Base-by-base conservation (phyloP, 2,888 invertebrate genomes). In the Perizoma flavofasciatum region DNA sequence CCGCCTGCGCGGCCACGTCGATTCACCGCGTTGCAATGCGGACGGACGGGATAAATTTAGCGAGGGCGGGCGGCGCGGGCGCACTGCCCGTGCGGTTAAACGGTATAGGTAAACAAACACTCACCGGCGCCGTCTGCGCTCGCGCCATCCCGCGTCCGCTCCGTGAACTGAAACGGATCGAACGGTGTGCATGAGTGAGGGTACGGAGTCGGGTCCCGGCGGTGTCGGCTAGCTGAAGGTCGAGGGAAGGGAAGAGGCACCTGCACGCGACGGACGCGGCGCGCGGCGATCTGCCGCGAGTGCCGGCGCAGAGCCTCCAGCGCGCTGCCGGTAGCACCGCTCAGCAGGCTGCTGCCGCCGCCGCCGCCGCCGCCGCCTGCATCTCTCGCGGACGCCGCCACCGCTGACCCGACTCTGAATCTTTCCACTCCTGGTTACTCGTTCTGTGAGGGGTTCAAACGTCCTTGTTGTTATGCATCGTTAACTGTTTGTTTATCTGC, bases 201-300 rank as follows among this genome's bases (percentile, higher is more conserved):
- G 9, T n/a, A n/a, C n/a, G n/a, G n/a, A n/a, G n/a, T n/a, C n/a
- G n/a, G n/a, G n/a, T n/a, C n/a, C n/a, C n/a, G n/a, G n/a, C n/a
- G n/a, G n/a, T n/a, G n/a, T n/a, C n/a, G n/a, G 47, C 73, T 68
- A 73, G 8, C 71, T 73, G 75, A 77, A 77, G 74, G 8, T 50
- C 11, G 78, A 39, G 45, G 11, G 37, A 41, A 53, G 76, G 76
- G 76, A 76, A 77, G 63, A 49, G 93, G 89, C 90, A 96, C 96
- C 95, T 96, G 96, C 92, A 96, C 96, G 94, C 95, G 95, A 92
- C 95, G 94, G 85, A 94, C 94, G 93, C 94, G 94, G 86, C 93
- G 95, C 87, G 96, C 96, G 93, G 96, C 96, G 91, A 96, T 95
- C 92, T 96, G 96, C 94, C 96, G 95, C 92, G 96, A 96, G 92